Base-by-base conservation (phyloP, 64 coral and sea anemone genomes). In the Orbicella faveolata region DNA sequence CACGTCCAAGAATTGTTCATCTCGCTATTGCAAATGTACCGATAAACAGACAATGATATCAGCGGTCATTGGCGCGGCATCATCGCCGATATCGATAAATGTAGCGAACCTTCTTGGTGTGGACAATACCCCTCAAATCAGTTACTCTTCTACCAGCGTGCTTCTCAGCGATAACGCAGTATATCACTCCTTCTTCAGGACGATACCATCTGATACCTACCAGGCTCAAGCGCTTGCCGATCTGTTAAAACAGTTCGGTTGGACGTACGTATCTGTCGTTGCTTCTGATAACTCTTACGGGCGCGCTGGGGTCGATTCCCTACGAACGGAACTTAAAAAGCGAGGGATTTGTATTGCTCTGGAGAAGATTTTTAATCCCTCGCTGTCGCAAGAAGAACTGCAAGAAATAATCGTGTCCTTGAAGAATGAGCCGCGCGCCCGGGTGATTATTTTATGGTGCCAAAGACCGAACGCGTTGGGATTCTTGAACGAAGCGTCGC, bases 221-320 rank as follows among this genome's bases (percentile, higher is more conserved):
- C 95, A 96, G 52, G 95, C 95, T 30, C 89, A 93, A 41, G 91
- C 91, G 9, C 90, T 96, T 2, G 95, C 95, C 34, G 95, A 96
- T 88, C 79, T 96, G 57, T 70, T 96, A 14, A 36, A 66, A 17
- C 74, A 63, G 41, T 96, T 96, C 89, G 77, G 78, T 21, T 96
- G 95, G 95, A 93, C 92, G 16, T 96, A 96, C 55, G 95, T 96
- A 63, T 96, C 95, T 2, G 74, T 96, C 2, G 73, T 96, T 52
- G 95, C 95, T 4, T 96, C 95, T 9, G 95, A 96, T 83, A 90
- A 87, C 63, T 83, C 91, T 7, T 96, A 96, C 61, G 95, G 95
- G 2, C 84, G 95, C 26, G 92, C 77, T 25, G 95, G 95, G 0
- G 81, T 96, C 65, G 95, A 93, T 20, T 92, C 95, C 6, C 70